A percentile compares a stretch with the other conserved stretches of the same genome.
Conservation (phyloP, 2,888 invertebrate species). For the Melanchra persicariae region DNA sequence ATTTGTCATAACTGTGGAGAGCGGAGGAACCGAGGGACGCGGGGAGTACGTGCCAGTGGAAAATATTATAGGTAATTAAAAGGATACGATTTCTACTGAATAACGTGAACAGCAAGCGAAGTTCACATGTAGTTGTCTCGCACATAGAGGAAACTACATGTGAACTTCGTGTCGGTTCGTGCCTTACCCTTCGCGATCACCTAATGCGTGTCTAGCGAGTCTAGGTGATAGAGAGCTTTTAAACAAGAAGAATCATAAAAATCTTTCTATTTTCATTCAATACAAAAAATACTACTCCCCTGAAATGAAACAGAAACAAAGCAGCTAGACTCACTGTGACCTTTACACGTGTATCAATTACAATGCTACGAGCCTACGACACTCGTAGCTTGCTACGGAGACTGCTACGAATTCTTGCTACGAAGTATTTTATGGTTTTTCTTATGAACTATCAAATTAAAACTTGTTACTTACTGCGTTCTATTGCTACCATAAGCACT, state of each 20-base stretch:
- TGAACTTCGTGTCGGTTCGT: too few species aligned
- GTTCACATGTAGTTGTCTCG: too few species aligned
- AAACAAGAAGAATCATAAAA: too few species aligned
- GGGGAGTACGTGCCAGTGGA: not conserved
- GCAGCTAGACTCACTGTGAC: not conserved
- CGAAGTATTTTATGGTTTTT: not conserved
- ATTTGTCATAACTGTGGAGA: slow-evolving; percentile 35
- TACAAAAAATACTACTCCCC: too few species aligned
- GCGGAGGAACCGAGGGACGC: not conserved
- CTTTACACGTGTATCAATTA: not conserved
- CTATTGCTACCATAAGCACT: not conserved
- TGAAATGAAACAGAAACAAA: not conserved
- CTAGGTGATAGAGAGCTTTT: too few species aligned
- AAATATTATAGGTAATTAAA: slow-evolving; percentile 13
- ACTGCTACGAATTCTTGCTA: slow-evolving; percentile 9
- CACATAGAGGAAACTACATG: too few species aligned
- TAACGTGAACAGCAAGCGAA: not conserved
- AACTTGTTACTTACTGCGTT: not conserved
- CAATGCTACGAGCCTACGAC: slow-evolving; percentile 5
- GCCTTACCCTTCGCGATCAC: too few species aligned
- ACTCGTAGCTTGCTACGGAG: slow-evolving; percentile 26
- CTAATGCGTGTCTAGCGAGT: too few species aligned
- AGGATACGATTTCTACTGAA: not conserved
- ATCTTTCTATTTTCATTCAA: too few species aligned
- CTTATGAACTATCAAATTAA: not conserved